Conservation (phyloP, 2,888 invertebrate species). For the Trachelus troglodyta region DNA sequence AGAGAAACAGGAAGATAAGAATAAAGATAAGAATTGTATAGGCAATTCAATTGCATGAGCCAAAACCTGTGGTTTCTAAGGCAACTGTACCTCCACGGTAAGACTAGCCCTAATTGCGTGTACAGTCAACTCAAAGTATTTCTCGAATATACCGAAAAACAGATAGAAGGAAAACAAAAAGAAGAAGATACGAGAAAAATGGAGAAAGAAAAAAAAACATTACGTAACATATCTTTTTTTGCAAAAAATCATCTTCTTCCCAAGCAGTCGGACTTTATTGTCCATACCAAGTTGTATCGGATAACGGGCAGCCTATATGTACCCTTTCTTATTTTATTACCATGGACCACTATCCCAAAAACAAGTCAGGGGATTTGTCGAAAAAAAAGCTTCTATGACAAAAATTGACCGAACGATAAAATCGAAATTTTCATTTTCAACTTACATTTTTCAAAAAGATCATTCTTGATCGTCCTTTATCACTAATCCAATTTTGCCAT, state of each 20-base stretch:
- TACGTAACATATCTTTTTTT: neutral
- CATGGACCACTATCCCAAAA: neutral
- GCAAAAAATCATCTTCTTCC: neutral
- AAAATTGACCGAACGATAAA: neutral
- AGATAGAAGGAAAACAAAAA: no score
- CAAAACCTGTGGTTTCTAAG: no score
- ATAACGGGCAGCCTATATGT: neutral
- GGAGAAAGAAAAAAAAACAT: no score
- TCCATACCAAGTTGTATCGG: neutral
- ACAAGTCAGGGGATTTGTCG: neutral
- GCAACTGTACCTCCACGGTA: no score
- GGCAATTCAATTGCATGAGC: no score
- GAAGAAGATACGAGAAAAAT: rapidly evolving
- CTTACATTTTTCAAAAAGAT: no score
- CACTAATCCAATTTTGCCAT: no score
- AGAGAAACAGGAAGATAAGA: neutral
- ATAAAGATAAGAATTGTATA: no score
- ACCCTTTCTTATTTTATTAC: neutral
- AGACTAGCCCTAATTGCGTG: no score
- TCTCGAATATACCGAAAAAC: rapidly evolving
- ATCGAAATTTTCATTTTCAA: neutral
- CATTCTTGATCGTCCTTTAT: neutral
- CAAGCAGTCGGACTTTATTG: neutral
- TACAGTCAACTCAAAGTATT: no score
- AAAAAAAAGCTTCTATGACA: neutral